phyloP scores from a whole-genome alignment of 2,888 invertebrate species.

The Acheta domesticus region DNA sequence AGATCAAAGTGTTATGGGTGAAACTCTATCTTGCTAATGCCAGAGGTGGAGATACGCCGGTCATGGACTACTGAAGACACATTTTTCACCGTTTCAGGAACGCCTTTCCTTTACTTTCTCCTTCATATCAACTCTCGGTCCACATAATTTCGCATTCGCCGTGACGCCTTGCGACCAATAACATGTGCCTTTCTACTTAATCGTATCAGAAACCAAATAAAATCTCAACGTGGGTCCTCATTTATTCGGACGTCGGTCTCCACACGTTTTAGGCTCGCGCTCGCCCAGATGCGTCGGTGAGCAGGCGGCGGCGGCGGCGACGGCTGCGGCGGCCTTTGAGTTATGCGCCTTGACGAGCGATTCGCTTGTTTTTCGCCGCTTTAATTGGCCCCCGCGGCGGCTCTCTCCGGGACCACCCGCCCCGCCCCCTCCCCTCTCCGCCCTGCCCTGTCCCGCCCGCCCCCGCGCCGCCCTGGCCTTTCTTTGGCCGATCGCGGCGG shows the following conservation, averaged over 20 bases:
- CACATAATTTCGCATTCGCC: background rate
- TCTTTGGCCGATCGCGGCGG: background rate
- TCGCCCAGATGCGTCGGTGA: too few relatives aligned
- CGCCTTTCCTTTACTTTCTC: background rate
- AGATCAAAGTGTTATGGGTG: background rate
- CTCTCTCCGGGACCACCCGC: background rate
- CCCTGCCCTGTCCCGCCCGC: background rate
- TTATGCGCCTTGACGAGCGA: background rate
- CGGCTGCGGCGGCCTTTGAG: background rate
- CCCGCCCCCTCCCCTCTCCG: background rate
- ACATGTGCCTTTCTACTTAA: background rate
- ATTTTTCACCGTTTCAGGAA: background rate
- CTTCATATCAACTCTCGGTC: background rate
- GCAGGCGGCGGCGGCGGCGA: background rate
- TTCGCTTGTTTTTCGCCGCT: slow-evolving; percentile 7
- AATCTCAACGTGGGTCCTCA: too few relatives aligned
- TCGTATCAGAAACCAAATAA: too few relatives aligned
- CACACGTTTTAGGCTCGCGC: too few relatives aligned
- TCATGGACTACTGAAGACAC: background rate
- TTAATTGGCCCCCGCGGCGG: background rate
- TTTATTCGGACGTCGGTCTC: too few relatives aligned
- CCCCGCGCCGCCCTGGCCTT: background rate
- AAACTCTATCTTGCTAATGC: background rate
- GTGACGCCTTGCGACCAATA: background rate
- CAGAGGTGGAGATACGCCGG: background rate